Conservation (phyloP, 2,888 invertebrate species). For the Augochlorella aurata region DNA sequence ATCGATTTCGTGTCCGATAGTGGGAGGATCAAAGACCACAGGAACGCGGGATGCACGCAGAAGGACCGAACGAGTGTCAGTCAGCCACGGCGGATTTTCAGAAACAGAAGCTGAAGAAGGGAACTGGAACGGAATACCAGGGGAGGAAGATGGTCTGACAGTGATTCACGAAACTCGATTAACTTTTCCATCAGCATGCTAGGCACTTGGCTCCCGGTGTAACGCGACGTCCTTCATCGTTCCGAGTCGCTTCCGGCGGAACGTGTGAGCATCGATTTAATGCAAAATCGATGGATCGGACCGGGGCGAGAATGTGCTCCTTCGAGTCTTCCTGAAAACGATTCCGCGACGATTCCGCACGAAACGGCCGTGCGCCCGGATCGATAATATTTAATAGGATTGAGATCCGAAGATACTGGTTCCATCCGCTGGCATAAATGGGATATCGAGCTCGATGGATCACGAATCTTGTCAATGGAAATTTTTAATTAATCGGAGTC, state of each 20-base stretch:
- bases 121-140: background rate
- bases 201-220: constrained; percentile 5
- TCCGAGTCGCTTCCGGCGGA: background rate
- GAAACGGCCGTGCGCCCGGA: background rate
- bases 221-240: constrained; percentile 25
- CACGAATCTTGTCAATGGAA: background rate
- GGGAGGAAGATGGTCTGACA: constrained; percentile 17
- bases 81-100: constrained; percentile 7
- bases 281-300: constrained; percentile 25
- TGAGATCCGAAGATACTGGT: background rate
- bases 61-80: background rate
- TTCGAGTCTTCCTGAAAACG: background rate
- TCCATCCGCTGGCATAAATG: background rate
- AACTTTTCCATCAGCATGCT: constrained; percentile 23
- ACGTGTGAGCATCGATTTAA: constrained; percentile 13
- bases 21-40: constrained; percentile 1
- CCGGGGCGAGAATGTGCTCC: background rate
- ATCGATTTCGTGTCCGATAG: background rate
- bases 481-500: background rate
- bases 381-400: background rate
- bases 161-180: constrained; percentile 28
- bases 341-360: background rate
- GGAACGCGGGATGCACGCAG: background rate
- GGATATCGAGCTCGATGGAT: background rate
- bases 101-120: constrained; percentile 15